phyloP scores from a whole-genome alignment of 2,888 invertebrate genomes.

The Enchytraeus crypticus region DNA sequence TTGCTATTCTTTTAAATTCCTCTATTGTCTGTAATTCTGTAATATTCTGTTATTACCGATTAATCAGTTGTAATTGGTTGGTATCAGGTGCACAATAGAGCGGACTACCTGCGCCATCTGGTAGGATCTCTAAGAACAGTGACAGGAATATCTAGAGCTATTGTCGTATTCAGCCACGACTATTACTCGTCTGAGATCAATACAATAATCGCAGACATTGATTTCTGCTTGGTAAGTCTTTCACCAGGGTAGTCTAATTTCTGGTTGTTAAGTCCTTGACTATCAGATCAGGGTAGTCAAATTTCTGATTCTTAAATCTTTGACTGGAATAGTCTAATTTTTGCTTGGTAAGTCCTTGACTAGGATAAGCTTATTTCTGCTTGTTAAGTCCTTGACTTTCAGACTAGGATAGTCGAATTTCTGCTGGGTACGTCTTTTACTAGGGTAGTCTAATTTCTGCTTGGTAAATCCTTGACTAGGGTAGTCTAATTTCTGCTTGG shows the following conservation, averaged over 20 bases:
- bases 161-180: slow-evolving; percentile 93
- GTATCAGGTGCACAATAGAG: slow-evolving; percentile 79
- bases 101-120: slow-evolving; percentile 84
- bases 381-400: neutral
- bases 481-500: neutral
- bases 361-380: slow-evolving; percentile 46
- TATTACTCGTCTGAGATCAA: slow-evolving; percentile 86
- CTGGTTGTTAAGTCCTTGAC: neutral
- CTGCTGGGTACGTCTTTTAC: no score
- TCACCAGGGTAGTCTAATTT: slow-evolving; percentile 46
- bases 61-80: slow-evolving; percentile 9
- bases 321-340: no score
- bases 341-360: slow-evolving; percentile 63
- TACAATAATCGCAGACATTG: slow-evolving; percentile 76
- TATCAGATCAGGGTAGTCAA: neutral
- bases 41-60: slow-evolving; percentile 32
- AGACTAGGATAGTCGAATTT: neutral
- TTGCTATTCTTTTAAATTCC: no score
- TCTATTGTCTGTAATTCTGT: no score
- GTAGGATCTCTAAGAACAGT: slow-evolving; percentile 86
- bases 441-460: slow-evolving; percentile 88
- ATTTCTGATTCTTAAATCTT: neutral
- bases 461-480: slow-evolving; percentile 61
- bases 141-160: slow-evolving; percentile 73
- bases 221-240: slow-evolving; percentile 75